phyloP scores from a whole-genome alignment of 2,888 invertebrate genomes.

The Melieria omissa region DNA sequence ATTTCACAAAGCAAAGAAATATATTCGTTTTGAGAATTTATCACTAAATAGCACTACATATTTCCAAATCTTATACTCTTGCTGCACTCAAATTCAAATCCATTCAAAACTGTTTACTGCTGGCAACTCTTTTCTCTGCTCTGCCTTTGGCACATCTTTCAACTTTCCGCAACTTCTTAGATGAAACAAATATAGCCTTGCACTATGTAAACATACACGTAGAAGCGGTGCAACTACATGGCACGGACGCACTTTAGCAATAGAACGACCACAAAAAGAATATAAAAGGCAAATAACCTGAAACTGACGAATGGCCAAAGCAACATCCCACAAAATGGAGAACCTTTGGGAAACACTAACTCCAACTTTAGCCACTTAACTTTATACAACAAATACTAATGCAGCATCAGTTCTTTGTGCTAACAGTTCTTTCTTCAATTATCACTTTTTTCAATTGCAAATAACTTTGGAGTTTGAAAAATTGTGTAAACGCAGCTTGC shows the following conservation, averaged over 20 bases:
- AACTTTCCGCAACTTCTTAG: not conserved
- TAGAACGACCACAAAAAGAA: not conserved
- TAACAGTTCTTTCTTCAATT: not conserved
- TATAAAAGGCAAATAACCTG: slow-evolving; percentile 31
- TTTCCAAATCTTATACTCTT: too few species aligned
- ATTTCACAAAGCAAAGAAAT: too few species aligned
- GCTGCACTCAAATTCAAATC: too few species aligned
- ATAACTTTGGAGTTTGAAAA: too few species aligned
- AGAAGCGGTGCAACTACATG: too few species aligned
- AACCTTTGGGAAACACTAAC: slow-evolving; percentile 36
- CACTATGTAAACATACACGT: not conserved
- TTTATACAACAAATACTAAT: not conserved
- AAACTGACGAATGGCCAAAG: slow-evolving; percentile 43
- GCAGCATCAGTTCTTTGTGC: not conserved
- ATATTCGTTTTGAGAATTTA: too few species aligned
- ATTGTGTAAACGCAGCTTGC: too few species aligned
- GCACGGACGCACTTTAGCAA: slow-evolving; percentile 15
- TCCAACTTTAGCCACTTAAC: not conserved
- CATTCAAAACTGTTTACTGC: not conserved
- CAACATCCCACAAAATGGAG: slow-evolving; percentile 60
- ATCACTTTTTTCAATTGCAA: too few species aligned
- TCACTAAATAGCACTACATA: too few species aligned
- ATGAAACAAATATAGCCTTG: not conserved
- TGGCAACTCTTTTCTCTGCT: slow-evolving; percentile 7
- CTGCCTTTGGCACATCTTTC: too few species aligned